Percentiles rank a stretch among this genome's conserved stretches.
Conservation (phyloP, 2,888 invertebrate genomes). For the Himalopsyche kuldschensis region DNA sequence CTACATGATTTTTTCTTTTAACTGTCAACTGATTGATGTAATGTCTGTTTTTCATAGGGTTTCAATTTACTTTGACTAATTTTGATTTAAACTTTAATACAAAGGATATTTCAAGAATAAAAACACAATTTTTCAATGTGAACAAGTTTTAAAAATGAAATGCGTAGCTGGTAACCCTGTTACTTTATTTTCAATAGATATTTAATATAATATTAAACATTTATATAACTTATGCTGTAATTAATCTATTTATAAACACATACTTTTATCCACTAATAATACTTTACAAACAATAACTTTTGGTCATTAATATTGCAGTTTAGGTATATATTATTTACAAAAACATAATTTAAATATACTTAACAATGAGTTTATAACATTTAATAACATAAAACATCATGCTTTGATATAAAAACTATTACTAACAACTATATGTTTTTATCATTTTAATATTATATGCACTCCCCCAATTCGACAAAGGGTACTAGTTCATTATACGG, state of each 20-base stretch:
- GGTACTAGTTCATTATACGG: too few relatives aligned
- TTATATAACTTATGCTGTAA: neutral
- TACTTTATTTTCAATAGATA: neutral
- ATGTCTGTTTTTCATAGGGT: too few relatives aligned
- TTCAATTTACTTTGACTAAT: too few relatives aligned
- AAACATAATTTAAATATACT: neutral
- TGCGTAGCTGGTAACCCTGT: neutral
- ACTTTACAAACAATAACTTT: slow-evolving; percentile 9
- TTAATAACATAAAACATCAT: neutral
- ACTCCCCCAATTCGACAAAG: neutral
- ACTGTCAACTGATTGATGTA: too few relatives aligned
- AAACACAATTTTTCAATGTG: too few relatives aligned
- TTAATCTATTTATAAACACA: neutral
- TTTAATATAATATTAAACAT: slow-evolving; percentile 6
- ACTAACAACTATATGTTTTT: neutral
- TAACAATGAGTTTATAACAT: neutral
- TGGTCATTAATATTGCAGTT: slow-evolving; percentile 22
- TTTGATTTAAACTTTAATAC: too few relatives aligned
- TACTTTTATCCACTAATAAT: neutral
- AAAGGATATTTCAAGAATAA: too few relatives aligned
- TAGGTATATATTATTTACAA: neutral
- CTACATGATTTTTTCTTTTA: too few relatives aligned
- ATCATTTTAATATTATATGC: neutral
- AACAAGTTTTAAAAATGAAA: too few relatives aligned
- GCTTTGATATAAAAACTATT: neutral